A percentile compares a stretch with the other conserved stretches of the same genome.
Conservation (phyloP, 2,888 invertebrate species). For the Odontothrips loti region DNA sequence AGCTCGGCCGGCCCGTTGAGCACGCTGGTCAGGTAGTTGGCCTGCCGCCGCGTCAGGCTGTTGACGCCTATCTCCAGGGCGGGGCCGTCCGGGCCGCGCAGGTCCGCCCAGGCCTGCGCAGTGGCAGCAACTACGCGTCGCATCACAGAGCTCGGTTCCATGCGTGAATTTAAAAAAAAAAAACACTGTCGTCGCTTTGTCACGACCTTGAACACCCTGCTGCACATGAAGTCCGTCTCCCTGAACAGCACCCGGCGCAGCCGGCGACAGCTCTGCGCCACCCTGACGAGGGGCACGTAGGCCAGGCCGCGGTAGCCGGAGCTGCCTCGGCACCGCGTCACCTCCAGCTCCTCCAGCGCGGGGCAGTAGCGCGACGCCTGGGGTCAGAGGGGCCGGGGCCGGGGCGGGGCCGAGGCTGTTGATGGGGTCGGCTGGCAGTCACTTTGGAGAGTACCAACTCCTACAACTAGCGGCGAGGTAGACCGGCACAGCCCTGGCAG, state of each 20-base stretch:
- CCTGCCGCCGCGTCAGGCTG: constrained; percentile 18
- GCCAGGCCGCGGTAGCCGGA: not conserved
- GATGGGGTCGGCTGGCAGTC: too few relatives aligned
- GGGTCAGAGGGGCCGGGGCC: not conserved
- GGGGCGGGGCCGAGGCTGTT: too few relatives aligned
- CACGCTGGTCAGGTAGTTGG: constrained; percentile 11
- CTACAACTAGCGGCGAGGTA: too few relatives aligned
- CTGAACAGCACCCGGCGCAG: not conserved
- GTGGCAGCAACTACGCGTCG: not conserved
- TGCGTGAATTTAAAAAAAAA: not conserved
- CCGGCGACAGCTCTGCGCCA: not conserved
- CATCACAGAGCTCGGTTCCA: not conserved
- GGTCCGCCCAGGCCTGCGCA: not conserved
- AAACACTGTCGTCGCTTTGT: not conserved
- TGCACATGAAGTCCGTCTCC: constrained; percentile 24
- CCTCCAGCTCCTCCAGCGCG: constrained; percentile 3
- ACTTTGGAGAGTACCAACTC: too few relatives aligned
- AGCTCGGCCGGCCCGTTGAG: not conserved
- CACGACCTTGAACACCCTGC: constrained; percentile 13
- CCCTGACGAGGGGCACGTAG: not conserved
- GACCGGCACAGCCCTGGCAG: too few relatives aligned
- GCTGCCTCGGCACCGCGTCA: constrained; percentile 10
- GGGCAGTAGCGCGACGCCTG: constrained; percentile 14
- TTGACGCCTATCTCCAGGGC: not conserved
- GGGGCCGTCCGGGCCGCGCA: not conserved